These are phyloP conservation scores for Suillia variegata DNA, from an alignment of 2,888 invertebrate genomes.

Conservation along the genomic window DNA sequence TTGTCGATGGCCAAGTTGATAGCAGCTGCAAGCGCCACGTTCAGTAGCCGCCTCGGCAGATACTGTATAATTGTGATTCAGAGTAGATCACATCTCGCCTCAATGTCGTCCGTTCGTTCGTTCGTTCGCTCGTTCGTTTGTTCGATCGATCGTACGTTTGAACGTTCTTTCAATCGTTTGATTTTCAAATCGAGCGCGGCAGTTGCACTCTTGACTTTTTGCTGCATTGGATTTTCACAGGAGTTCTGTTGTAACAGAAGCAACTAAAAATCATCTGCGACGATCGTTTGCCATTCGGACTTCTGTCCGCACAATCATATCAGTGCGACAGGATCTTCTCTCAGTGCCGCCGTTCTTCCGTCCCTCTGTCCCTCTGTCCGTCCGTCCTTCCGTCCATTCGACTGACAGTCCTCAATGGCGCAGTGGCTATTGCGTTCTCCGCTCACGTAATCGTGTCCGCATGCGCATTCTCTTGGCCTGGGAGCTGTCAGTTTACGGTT, in stretches of 20 bases:
- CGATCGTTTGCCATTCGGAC: too few relatives aligned
- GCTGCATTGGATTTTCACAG: too few relatives aligned
- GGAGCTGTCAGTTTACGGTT: slow-evolving; percentile 50
- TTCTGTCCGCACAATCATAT: slow-evolving; percentile 4
- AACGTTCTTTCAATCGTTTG: too few relatives aligned
- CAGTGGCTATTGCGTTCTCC: slow-evolving; percentile 35
- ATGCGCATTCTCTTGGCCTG: slow-evolving; percentile 45
- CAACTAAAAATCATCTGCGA: too few relatives aligned
- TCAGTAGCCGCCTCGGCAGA: slow-evolving; percentile 21
- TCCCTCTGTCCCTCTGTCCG: too few relatives aligned
- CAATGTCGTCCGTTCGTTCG: neutral
- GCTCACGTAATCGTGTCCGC: slow-evolving; percentile 44
- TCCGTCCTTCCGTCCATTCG: too few relatives aligned
- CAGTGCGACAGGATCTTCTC: slow-evolving; percentile 10
- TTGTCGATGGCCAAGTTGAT: slow-evolving; percentile 44
- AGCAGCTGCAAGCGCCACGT: slow-evolving; percentile 47
- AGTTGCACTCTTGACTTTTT: too few relatives aligned
- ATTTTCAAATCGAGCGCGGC: too few relatives aligned
- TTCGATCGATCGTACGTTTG: slow-evolving; percentile 13
- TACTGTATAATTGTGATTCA: slow-evolving; percentile 12
- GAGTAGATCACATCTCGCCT: slow-evolving; percentile 44
- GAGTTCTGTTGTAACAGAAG: too few relatives aligned
- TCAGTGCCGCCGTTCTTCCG: too few relatives aligned
- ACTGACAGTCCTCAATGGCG: too few relatives aligned
- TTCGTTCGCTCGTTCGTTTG: neutral